These are phyloP conservation scores for Hydra vulgaris DNA, from an alignment of 30 jellyfish, hydroid and myxozoan species.

Conservation along the genomic window DNA sequence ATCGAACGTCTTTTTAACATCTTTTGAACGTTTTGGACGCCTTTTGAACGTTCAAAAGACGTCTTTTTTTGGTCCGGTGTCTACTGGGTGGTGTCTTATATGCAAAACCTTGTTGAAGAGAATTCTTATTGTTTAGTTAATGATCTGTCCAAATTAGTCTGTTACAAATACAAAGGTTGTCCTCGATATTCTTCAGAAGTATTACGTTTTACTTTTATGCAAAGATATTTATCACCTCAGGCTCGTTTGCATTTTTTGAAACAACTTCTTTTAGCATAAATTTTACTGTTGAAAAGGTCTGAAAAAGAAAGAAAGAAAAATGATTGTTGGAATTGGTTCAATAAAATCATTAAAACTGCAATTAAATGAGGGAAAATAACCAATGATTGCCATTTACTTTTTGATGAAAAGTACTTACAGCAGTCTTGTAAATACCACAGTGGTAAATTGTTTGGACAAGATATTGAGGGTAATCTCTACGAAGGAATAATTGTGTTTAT, in stretches of 20 bases:
- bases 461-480: not conserved
- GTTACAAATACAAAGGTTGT: not conserved
- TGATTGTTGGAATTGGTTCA: not conserved
- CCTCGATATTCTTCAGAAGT: not conserved
- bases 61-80: too few species aligned
- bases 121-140: not conserved
- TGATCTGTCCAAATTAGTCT: not conserved
- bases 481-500: not conserved
- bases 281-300: not conserved
- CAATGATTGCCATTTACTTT: not conserved
- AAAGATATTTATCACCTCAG: not conserved
- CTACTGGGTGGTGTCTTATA: too few species aligned
- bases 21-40: too few species aligned
- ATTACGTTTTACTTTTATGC: not conserved
- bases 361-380: not conserved
- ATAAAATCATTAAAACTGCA: not conserved
- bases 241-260: not conserved
- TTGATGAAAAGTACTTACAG: not conserved
- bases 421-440: not conserved
- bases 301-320: too few species aligned
- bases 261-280: not conserved
- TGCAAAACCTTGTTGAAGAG: not conserved
- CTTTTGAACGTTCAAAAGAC: too few species aligned
- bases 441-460: not conserved
- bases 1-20: too few species aligned